Conservation (phyloP, 2,888 invertebrate genomes). For the Crioceris asparagi region DNA sequence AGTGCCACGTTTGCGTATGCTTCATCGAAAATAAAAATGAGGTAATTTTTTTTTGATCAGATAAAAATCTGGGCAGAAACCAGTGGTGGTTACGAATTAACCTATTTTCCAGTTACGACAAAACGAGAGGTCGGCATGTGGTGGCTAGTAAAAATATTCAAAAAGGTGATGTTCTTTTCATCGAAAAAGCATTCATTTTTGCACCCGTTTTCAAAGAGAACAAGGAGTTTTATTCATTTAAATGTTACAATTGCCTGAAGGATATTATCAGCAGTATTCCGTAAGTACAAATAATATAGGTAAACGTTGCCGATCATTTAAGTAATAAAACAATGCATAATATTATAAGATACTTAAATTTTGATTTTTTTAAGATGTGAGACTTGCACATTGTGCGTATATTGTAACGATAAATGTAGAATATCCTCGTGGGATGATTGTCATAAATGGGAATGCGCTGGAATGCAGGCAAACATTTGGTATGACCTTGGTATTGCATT, state of each 20-base stretch:
- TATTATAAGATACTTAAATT: neutral
- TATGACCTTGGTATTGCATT: constrained; percentile 67
- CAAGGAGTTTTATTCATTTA: constrained; percentile 38
- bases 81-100: neutral
- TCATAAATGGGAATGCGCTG: constrained; percentile 65
- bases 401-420: constrained; percentile 57
- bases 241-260: constrained; percentile 66
- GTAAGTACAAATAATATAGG: constrained; percentile 38
- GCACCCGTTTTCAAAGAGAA: constrained; percentile 52
- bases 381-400: constrained; percentile 53
- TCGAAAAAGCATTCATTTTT: constrained; percentile 72
- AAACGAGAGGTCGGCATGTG: constrained; percentile 55
- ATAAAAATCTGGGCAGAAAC: constrained; percentile 5
- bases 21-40: constrained; percentile 43
- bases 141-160: constrained; percentile 46
- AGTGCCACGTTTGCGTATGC: constrained; percentile 45
- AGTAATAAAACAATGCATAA: neutral
- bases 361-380: constrained; percentile 45
- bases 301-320: neutral
- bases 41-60: constrained; percentile 22
- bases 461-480: constrained; percentile 50
- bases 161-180: constrained; percentile 63
- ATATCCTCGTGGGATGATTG: constrained; percentile 43
- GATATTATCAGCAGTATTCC: constrained; percentile 50
- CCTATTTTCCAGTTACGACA: constrained; percentile 38